A percentile compares a stretch with the other conserved stretches of the same genome.
Conservation (phyloP, 2,888 invertebrate genomes). For the Dysmachus trigonus region DNA sequence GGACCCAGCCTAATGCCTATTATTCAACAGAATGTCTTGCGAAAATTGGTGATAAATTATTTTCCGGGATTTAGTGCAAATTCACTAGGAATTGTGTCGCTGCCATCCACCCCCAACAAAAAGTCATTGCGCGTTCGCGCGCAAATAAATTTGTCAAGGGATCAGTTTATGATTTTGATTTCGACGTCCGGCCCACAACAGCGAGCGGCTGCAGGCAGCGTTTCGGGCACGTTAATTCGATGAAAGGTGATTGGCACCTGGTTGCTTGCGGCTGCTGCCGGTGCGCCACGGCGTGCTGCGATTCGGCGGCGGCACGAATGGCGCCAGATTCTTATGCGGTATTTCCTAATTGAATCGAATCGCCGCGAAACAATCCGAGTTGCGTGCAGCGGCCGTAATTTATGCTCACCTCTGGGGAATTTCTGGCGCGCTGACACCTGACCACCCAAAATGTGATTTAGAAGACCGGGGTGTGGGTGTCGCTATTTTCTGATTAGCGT, state of each 20-base stretch:
- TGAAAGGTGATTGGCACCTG: neutral
- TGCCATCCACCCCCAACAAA: neutral
- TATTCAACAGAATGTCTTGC: neutral
- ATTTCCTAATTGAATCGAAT: neutral
- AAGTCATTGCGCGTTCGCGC: neutral
- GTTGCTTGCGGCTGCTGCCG: neutral
- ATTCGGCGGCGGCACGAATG: neutral
- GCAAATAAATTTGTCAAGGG: neutral
- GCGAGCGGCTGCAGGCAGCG: neutral
- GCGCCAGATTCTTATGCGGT: neutral
- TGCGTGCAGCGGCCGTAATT: neutral
- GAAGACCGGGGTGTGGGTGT: neutral
- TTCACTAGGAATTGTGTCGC: neutral
- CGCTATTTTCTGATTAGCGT: neutral
- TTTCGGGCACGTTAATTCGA: neutral
- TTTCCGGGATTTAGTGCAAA: neutral
- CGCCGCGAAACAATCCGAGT: neutral
- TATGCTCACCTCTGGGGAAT: neutral
- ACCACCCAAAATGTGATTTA: conserved; percentile 17
- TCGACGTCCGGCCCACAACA: neutral
- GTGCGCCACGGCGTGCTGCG: neutral
- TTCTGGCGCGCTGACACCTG: conserved; percentile 1
- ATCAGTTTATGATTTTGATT: neutral
- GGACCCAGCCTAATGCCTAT: neutral
- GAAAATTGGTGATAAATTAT: neutral